Base-by-base conservation (phyloP, 1,140 invertebrate species). In the Lucilia sericata region DNA sequence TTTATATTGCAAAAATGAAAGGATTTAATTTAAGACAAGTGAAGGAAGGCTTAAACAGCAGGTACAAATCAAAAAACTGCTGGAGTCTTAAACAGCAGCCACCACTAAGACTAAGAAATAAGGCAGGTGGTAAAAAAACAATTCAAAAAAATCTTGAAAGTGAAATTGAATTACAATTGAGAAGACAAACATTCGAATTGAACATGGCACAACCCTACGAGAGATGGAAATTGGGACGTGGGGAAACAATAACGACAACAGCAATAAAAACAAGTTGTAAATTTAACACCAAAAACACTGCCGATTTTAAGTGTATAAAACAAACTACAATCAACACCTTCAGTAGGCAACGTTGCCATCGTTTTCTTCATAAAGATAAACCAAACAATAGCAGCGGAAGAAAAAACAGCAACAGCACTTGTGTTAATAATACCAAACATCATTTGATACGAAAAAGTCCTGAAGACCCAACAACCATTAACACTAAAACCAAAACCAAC, bases 1-100 rank as follows among this genome's bases (percentile, higher is more conserved):
- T n/a, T 70, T 21, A 19, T 21, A 70, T 21, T 55, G 13, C 51
- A 70, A 25, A 80, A 80, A 80, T 80, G 76, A 80, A 80, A 49
- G 42, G 76, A 80, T 80, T 80, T 80, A 70, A 21, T 19, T 21
- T 5, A 2, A 21, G 65, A 70, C 65, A 70, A 21, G 65, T 12
- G 7, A 10, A 21, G 5, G n/a, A 70, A 70, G 19, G 65, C 19
- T 70, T 21, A 42, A 51, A 49, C n/a, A 30, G 70, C 70, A 49
- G 21, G 7, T 8, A 25, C 42, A 76, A 74, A 10, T 74, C 25
- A n/a, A 55, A 36, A 25, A 75, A 8, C 47, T 74, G 25, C 47
- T 13, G 74, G 21, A 34, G n/a, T 8, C 51, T 7, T 42, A 42
- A 19, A 74, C 82, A 49, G 49, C 82, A 25, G 65, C n/a, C 25